Percentiles rank a stretch among this genome's conserved stretches.
These are phyloP conservation scores for Pedicia rivosa DNA, from an alignment of 2,888 invertebrate genomes.

Conservation along the genomic window DNA sequence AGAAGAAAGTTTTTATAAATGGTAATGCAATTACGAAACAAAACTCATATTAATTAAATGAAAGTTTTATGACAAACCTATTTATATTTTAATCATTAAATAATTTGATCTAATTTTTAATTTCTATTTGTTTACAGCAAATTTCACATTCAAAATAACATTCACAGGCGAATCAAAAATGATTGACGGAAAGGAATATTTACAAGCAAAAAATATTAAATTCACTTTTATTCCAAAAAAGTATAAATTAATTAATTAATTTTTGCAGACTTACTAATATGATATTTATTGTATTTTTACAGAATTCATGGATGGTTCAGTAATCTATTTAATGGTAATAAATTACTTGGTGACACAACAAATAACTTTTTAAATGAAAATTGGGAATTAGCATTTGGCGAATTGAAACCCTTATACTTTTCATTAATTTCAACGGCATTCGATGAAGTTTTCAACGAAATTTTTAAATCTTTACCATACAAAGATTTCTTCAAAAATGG, in stretches of 20 bases:
- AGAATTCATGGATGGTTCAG: constrained; percentile 15
- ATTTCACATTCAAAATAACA: constrained; percentile 21
- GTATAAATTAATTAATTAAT: background rate
- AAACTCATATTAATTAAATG: no score
- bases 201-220: constrained; percentile 24
- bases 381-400: constrained; percentile 15
- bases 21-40: no score
- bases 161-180: constrained; percentile 15
- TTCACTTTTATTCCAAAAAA: constrained; percentile 24
- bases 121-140: no score
- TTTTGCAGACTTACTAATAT: background rate
- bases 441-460: constrained; percentile 17
- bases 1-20: no score
- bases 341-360: constrained; percentile 6
- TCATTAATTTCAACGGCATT: no score
- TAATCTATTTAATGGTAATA: constrained; percentile 8
- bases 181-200: constrained; percentile 12
- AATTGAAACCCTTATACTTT: no score
- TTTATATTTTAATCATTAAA: no score
- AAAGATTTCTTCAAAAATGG: constrained; percentile 18
- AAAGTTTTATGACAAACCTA: no score
- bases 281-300: background rate
- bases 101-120: no score
- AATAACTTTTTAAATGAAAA: constrained; percentile 11
- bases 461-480: constrained; percentile 19